phyloP scores from a whole-genome alignment of 92 coral and sea anemone species.

The Bergia sp. region DNA sequence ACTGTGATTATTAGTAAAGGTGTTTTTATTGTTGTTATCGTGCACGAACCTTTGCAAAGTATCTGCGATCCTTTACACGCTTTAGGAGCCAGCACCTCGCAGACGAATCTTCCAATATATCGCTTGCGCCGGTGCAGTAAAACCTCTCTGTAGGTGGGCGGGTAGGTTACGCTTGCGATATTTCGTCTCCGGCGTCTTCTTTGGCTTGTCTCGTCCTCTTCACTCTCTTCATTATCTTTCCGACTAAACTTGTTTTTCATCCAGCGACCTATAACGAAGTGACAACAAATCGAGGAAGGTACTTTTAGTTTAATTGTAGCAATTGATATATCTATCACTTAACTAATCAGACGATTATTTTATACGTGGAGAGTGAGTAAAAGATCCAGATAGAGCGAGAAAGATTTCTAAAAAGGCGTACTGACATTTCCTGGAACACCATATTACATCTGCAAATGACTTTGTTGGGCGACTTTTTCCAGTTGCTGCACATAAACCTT shows the following conservation, averaged over 20 bases:
- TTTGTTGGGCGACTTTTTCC: too few relatives aligned
- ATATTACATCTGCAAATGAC: too few relatives aligned
- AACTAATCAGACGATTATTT: too few relatives aligned
- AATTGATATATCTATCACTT: neutral
- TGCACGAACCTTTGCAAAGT: constrained; percentile 21
- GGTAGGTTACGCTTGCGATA: constrained; percentile 5
- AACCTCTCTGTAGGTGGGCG: constrained; percentile 25
- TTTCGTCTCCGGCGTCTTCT: constrained; percentile 32
- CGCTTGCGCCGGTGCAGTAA: constrained; percentile 27
- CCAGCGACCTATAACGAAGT: constrained; percentile 24
- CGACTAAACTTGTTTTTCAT: constrained; percentile 10
- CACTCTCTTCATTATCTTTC: constrained; percentile 4
- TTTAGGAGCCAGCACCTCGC: constrained; percentile 35
- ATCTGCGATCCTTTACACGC: constrained; percentile 33
- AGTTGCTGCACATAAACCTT: too few relatives aligned
- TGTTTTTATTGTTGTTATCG: too few relatives aligned
- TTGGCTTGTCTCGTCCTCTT: neutral
- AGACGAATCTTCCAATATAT: constrained; percentile 24
- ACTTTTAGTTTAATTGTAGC: neutral
- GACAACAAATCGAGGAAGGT: too few relatives aligned
- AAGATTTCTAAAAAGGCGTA: too few relatives aligned
- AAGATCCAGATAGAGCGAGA: too few relatives aligned
- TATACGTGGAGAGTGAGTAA: too few relatives aligned
- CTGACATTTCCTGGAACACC: too few relatives aligned
- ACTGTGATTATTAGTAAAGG: too few relatives aligned